Conservation (phyloP, 1,140 invertebrate genomes). For the Atta cephalotes region DNA sequence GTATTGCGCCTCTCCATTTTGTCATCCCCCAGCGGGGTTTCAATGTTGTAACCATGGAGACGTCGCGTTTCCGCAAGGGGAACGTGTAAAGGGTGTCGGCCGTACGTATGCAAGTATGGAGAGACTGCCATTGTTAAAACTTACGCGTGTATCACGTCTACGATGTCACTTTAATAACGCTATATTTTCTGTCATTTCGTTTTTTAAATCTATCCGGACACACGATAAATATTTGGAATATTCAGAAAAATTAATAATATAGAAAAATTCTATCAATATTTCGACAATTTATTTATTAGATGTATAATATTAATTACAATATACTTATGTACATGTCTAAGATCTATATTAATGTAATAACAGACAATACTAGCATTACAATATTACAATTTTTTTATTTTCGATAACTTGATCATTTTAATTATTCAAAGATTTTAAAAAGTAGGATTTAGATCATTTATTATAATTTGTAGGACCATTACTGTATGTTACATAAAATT, state of each 20-base stretch:
- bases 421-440: background rate
- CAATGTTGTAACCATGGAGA: slow-evolving; percentile 87
- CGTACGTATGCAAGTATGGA: slow-evolving; percentile 80
- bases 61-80: slow-evolving; percentile 84
- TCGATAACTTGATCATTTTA: background rate
- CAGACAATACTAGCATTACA: background rate
- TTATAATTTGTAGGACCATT: background rate
- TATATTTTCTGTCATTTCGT: slow-evolving; percentile 20
- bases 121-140: slow-evolving; percentile 80
- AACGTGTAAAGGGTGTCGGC: slow-evolving; percentile 82
- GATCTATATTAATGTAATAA: background rate
- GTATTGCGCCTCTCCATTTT: slow-evolving; percentile 85
- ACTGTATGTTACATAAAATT: background rate
- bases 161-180: slow-evolving; percentile 71
- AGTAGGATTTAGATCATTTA: background rate
- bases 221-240: background rate
- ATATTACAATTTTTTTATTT: background rate
- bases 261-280: background rate
- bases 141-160: slow-evolving; percentile 65
- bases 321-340: background rate
- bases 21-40: slow-evolving; percentile 85
- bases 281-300: background rate
- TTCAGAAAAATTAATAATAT: background rate
- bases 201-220: background rate
- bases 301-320: background rate